phyloP scores from a whole-genome alignment of 2,797 vertebrate genomes.

The Astyanax mexicanus region DNA sequence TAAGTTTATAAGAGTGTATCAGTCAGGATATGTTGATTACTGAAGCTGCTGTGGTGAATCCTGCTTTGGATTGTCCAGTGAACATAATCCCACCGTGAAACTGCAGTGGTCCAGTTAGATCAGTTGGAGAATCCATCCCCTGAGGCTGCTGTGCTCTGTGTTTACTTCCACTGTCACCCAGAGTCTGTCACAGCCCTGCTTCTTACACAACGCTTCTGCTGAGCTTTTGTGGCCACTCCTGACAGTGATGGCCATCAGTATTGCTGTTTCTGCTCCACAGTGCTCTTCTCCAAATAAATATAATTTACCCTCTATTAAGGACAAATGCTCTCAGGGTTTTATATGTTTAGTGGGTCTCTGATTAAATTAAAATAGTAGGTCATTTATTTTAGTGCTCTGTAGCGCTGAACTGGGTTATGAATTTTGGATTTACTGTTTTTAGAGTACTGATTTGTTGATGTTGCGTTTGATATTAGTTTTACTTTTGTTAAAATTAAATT shows the following conservation, averaged over 20 bases:
- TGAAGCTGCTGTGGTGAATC: not conserved
- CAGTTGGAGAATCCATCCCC: slow-evolving; percentile 33
- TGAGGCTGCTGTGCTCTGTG: slow-evolving; percentile 31
- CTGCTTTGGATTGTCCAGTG: not conserved
- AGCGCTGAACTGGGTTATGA: not conserved
- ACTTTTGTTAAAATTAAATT: too few relatives aligned
- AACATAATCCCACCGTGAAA: slow-evolving; percentile 15
- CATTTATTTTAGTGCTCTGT: not conserved
- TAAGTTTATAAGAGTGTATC: not conserved
- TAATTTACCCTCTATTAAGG: not conserved
- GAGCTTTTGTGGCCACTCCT: slow-evolving; percentile 18
- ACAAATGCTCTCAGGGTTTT: not conserved
- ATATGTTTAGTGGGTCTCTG: not conserved
- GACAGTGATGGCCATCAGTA: slow-evolving; percentile 15
- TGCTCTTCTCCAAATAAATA: not conserved
- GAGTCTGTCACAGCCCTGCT: slow-evolving; percentile 38
- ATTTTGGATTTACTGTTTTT: not conserved
- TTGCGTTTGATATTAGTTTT: not conserved
- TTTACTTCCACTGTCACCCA: slow-evolving; percentile 49
- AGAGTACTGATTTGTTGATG: not conserved
- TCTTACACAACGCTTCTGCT: slow-evolving; percentile 43
- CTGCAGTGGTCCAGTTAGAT: slow-evolving; percentile 18
- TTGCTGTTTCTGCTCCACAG: slow-evolving; percentile 2
- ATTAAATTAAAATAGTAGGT: not conserved
- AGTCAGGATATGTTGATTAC: not conserved